Evolutionary conservation across 2,888 invertebrate species (phyloP).

Genomic region (Tetranychus piercei): DNA sequence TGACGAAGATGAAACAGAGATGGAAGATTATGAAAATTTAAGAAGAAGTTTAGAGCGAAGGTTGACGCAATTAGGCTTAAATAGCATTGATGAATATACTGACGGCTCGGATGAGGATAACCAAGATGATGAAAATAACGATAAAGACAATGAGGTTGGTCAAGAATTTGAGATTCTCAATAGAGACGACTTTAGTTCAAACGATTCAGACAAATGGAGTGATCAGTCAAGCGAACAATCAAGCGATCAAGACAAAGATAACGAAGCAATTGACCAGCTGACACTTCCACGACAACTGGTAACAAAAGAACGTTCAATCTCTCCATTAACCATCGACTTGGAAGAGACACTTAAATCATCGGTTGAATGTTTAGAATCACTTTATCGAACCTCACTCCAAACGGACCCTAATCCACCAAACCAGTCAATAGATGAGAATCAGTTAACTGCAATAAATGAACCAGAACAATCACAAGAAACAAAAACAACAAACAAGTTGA

Average conservation of each 20-base stretch:
- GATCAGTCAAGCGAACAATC: not conserved
- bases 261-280: no score
- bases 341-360: no score
- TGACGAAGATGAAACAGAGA: conserved; percentile 6
- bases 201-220: not conserved
- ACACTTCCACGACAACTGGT: no score
- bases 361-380: no score
- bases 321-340: no score
- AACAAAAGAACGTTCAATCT: no score
- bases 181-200: not conserved
- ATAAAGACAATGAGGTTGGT: not conserved
- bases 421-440: no score
- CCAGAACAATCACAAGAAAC: no score
- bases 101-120: not conserved
- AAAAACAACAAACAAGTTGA: not conserved
- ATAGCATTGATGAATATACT: not conserved
- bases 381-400: no score
- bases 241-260: not conserved
- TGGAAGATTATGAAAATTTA: not conserved
- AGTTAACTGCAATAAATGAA: no score
- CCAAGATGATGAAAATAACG: not conserved
- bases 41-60: not conserved
- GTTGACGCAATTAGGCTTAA: not conserved
- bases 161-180: not conserved
- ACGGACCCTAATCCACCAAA: no score